These are phyloP conservation scores for Acromyrmex charruanus DNA, from an alignment of 1,140 invertebrate species.

Conservation along the genomic window DNA sequence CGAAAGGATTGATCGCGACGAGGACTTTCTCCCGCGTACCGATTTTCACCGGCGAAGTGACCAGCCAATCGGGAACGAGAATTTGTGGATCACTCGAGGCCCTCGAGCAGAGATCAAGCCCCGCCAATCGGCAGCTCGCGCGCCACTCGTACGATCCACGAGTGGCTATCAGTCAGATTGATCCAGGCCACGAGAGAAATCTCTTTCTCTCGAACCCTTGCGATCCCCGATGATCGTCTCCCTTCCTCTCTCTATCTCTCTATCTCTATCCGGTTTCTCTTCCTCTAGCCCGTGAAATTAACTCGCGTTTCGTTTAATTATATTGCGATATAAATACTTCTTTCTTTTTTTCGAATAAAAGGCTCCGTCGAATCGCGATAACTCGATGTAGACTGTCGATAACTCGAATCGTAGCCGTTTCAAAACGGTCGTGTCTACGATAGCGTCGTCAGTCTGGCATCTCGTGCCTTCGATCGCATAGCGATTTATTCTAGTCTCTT, in stretches of 20 bases:
- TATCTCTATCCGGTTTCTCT: neutral
- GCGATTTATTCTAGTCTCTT: conserved; percentile 39
- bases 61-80: conserved; percentile 40
- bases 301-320: conserved; percentile 48
- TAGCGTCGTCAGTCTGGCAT: conserved; percentile 3
- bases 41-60: conserved; percentile 46
- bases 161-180: conserved; percentile 54
- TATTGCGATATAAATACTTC: neutral
- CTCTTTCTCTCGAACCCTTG: conserved; percentile 31
- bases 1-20: neutral
- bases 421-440: conserved; percentile 21
- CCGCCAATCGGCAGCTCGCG: conserved; percentile 26
- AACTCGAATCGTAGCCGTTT: conserved; percentile 27
- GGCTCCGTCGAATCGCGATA: conserved; percentile 35
- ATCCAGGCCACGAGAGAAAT: conserved; percentile 61
- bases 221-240: neutral
- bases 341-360: neutral
- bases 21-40: conserved; percentile 38
- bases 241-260: neutral
- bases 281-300: conserved; percentile 32
- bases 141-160: conserved; percentile 34
- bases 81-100: conserved; percentile 53
- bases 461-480: conserved; percentile 16
- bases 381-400: conserved; percentile 12
- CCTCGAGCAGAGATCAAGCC: conserved; percentile 43